A percentile compares a stretch with the other conserved stretches of the same genome.
phyloP scores from a whole-genome alignment of 2,797 vertebrate species.

The Lepus townsendii region DNA sequence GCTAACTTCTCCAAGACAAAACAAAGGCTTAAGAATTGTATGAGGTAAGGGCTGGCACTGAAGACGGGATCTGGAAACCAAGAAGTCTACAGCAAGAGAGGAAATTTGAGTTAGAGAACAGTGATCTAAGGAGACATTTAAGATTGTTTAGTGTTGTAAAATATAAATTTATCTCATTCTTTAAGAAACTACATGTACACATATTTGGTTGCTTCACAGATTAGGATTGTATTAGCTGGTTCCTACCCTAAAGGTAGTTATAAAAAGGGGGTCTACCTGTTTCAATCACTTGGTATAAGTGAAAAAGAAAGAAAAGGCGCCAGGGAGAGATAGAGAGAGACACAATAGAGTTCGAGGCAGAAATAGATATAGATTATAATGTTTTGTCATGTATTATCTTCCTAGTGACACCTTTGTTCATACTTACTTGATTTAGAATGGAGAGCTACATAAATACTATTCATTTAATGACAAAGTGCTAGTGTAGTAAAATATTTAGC shows the following conservation, averaged over 20 bases:
- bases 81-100: neutral
- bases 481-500: neutral
- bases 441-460: neutral
- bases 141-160: neutral
- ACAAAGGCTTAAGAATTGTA: neutral
- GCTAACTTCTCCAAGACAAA: constrained; percentile 5
- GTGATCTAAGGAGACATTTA: neutral
- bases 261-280: neutral
- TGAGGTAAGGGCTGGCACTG: neutral
- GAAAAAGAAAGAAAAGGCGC: neutral
- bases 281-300: neutral
- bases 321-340: neutral
- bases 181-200: neutral
- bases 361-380: neutral
- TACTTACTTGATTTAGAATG: neutral
- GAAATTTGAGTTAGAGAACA: neutral
- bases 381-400: neutral
- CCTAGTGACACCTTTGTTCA: neutral
- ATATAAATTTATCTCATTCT: neutral
- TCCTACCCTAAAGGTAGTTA: neutral
- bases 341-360: too few species aligned
- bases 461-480: neutral
- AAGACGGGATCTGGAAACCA: neutral
- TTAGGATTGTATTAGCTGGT: neutral
- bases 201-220: neutral